Evolutionary conservation across 1,140 invertebrate genomes (phyloP).

Genomic region (Conopomorpha cramerella): DNA sequence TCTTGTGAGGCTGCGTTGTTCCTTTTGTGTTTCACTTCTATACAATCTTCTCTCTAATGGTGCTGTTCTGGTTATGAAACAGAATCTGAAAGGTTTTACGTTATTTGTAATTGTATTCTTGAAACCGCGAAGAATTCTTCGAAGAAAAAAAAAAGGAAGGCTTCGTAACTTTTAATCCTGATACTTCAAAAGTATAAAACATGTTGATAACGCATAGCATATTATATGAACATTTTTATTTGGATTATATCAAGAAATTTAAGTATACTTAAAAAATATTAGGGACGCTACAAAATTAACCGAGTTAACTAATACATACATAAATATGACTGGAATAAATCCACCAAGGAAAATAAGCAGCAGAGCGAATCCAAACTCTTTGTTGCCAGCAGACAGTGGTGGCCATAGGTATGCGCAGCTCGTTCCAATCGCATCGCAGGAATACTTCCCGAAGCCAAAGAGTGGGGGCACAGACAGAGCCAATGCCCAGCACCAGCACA

Average conservation of each 20-base stretch:
- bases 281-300: constrained; percentile 1
- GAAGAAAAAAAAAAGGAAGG: too few relatives aligned
- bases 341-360: constrained; percentile 45
- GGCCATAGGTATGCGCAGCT: constrained; percentile 50
- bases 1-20: constrained; percentile 38
- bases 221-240: too few relatives aligned
- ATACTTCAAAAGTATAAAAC: too few relatives aligned
- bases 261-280: too few relatives aligned
- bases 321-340: constrained; percentile 39
- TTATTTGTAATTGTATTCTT: too few relatives aligned
- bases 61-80: constrained; percentile 41
- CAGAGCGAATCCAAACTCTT: constrained; percentile 39
- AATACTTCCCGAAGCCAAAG: constrained; percentile 51
- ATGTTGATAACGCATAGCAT: too few relatives aligned
- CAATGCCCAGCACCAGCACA: constrained; percentile 38
- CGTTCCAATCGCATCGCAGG: constrained; percentile 51
- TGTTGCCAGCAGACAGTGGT: constrained; percentile 23
- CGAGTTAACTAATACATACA: constrained; percentile 30
- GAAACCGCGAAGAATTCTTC: too few relatives aligned
- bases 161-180: too few relatives aligned
- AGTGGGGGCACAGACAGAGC: constrained; percentile 49
- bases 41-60: constrained; percentile 46
- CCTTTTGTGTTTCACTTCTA: constrained; percentile 31
- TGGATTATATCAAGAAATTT: constrained; percentile 1
- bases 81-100: constrained; percentile 34